Evolutionary conservation across 1,140 invertebrate genomes (phyloP).

Genomic region (Drosophila bocqueti): DNA sequence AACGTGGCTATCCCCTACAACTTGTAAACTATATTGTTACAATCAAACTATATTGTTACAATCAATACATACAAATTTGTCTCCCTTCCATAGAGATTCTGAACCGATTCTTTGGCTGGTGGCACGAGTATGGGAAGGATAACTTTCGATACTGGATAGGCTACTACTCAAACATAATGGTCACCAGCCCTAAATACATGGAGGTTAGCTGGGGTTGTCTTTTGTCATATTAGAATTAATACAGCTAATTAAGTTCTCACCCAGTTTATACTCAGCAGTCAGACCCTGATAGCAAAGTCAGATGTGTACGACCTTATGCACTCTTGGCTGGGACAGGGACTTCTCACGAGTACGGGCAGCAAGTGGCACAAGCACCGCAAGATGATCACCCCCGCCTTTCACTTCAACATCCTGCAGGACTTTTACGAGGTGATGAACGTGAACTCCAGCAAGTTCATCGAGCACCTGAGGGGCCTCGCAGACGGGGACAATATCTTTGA

Average conservation of each 20-base stretch:
- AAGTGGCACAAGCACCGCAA: constrained; percentile 80
- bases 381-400: constrained; percentile 92
- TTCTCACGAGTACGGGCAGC: constrained; percentile 78
- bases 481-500: constrained; percentile 64
- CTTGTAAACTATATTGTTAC: no score
- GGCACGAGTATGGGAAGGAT: constrained; percentile 48
- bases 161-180: constrained; percentile 56
- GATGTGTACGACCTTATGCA: constrained; percentile 84
- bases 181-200: constrained; percentile 69
- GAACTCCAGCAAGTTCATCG: constrained; percentile 88
- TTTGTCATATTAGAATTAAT: background rate
- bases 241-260: background rate
- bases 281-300: constrained; percentile 60
- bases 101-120: constrained; percentile 66
- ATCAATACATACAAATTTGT: background rate
- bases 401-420: constrained; percentile 92
- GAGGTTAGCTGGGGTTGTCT: constrained; percentile 48
- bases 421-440: constrained; percentile 90
- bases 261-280: constrained; percentile 69
- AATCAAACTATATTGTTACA: background rate
- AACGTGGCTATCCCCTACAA: background rate
- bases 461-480: constrained; percentile 70
- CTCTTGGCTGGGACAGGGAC: constrained; percentile 85
- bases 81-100: constrained; percentile 48
- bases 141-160: constrained; percentile 75